Evolutionary conservation across 2,797 vertebrate genomes (phyloP), one percentile per base, ranked within the genome.

Genomic region (Sebastes hubbsi): DNA sequence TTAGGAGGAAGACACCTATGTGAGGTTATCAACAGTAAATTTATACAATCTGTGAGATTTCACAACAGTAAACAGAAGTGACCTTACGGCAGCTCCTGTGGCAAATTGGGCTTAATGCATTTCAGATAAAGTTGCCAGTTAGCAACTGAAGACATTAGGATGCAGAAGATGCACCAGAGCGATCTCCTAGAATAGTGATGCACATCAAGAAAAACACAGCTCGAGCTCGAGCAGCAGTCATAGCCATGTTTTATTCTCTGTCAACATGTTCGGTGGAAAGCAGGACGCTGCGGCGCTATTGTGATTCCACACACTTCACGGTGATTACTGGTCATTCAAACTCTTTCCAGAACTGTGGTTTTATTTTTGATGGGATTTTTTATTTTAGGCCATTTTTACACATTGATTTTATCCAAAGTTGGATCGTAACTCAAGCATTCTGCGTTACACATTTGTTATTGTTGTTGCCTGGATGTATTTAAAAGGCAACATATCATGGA

Each of bases 161-260:
- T 83, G 78, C 77, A 67, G 58, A 69, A 6, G 32, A 82, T 22
- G 64, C 71, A 16, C 49, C 78, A 2, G 5, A 24, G 5, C 56
- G 67, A 72, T 85, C 66, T 73, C 22, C 22, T 6, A 9, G 59
- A 71, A 77, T 12, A 64, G 69, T 12, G 67, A 29, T 55, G 38
- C 55, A 46, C 63, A 63, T 81, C 75, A 46, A 70, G 66, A 77
- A 58, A 83, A 77, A 56, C 49, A 72, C 60, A 36, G 52, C 77
- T 86, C 56, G 13, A 82, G 80, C 36, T 86, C 56, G 46, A 82
- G 80, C 36, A 49, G 85, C 69, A 76, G 86, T 84, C 69, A 65
- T 22, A 12, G 70, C 32, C 61, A 20, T 68, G 27, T 55, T 63
- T 16, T 22, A 20, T 16, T 66, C n/a, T 77, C 73, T 68, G 49